phyloP scores from a whole-genome alignment of 1,140 invertebrate genomes.

The Tachypleus tridentatus region DNA sequence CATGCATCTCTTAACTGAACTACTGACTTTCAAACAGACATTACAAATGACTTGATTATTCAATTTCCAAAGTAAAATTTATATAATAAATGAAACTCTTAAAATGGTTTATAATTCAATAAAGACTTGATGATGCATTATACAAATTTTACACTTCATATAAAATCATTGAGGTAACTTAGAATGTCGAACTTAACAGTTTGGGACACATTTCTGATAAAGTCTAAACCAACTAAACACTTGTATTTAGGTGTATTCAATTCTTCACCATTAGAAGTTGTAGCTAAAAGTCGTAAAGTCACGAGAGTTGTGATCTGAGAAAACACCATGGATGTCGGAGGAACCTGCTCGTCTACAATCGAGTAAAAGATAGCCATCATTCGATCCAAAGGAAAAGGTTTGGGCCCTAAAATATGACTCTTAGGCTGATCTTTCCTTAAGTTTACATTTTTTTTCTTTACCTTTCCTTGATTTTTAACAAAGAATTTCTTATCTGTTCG shows the following conservation, averaged over 20 bases:
- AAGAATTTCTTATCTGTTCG: conserved; percentile 71
- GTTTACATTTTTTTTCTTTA: conserved; percentile 41
- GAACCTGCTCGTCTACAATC: conserved; percentile 68
- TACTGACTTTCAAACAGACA: too few species aligned
- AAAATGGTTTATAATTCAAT: neutral
- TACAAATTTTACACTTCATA: neutral
- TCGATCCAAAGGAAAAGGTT: conserved; percentile 65
- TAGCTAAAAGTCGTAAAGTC: neutral
- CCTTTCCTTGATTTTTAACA: conserved; percentile 50
- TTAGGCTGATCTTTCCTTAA: conserved; percentile 27
- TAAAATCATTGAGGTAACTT: conserved; percentile 16
- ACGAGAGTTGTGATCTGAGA: conserved; percentile 10
- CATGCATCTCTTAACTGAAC: too few species aligned
- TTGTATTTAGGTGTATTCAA: conserved; percentile 16
- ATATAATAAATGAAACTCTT: neutral
- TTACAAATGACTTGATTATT: too few species aligned
- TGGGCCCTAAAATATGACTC: conserved; percentile 52
- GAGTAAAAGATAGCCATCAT: conserved; percentile 83
- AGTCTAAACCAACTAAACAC: conserved; percentile 11
- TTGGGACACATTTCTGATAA: conserved; percentile 8
- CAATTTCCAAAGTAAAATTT: neutral
- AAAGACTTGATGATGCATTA: too few species aligned
- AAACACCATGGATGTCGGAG: conserved; percentile 62
- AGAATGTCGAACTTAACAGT: conserved; percentile 5
- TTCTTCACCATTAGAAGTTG: conserved; percentile 7